Evolutionary conservation across 2,113 vertebrate genomes (phyloP), one percentile per base, ranked within the genome.

Genomic region (Gymnarchus niloticus): DNA sequence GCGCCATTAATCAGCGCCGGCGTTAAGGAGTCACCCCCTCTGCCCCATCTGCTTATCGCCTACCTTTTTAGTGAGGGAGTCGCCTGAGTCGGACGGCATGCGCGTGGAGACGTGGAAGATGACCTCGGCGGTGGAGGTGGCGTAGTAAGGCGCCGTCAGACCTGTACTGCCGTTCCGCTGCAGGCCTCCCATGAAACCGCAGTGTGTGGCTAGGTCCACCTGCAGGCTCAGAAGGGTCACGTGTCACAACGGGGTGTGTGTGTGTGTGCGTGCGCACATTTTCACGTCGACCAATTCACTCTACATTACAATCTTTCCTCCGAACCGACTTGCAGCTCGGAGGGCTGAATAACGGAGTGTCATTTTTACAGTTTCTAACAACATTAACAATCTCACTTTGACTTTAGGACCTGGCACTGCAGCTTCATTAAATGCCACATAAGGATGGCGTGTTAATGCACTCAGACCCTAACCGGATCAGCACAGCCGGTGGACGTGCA

Each of bases 101-200:
- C 98, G 95, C 0, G 98, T 99, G 57, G 98, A 99, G 82, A 99
- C 98, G 0, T 99, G 98, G 91, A 98, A 99, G 92, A 99, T 98
- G 5, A 96, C 96, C 92, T 99, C 98, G 93, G 99, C 95, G 0
- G 97, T 98, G 44, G 98, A 99, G 94, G 97, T 99, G 92, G 98
- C 97, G 0, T 97, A 98, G 91, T 99, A 99, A 41, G 98, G 98
- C 1, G 98, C 97, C 0, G 98, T 98, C 44, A 94, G 92, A 8
- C 98, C 98, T 0, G 98, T 99, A 95, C 97, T 99, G 92, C 98
- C 98, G 0, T 99, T 99, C 87, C 97, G 96, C 89, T 99, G 98
- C 85, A 99, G 95, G 57, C 98, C 98, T 0, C 98, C 98, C 97
- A 99, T 98, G 84, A 99, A 99, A 12, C 98, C 98, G 28, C 97